phyloP scores from a whole-genome alignment of 2,797 vertebrate genomes.

The Argya squamiceps region DNA sequence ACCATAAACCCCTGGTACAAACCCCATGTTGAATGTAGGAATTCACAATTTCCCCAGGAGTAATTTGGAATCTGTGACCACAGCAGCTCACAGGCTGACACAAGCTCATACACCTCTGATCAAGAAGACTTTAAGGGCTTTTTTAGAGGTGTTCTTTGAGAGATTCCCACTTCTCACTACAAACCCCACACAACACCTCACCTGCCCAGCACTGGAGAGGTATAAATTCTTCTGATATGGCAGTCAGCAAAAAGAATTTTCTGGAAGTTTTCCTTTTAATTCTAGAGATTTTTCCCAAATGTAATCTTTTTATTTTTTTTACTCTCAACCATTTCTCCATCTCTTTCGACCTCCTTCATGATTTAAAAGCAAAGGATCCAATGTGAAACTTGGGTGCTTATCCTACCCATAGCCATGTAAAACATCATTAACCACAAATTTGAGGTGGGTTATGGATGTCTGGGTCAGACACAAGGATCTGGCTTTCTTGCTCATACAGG shows the following conservation, averaged over 20 bases:
- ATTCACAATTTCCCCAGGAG: neutral
- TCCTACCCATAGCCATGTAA: neutral
- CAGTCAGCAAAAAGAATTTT: neutral
- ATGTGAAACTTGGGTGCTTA: neutral
- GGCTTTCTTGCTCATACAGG: neutral
- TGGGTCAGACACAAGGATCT: neutral
- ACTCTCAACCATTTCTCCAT: accelerated
- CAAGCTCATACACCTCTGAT: neutral
- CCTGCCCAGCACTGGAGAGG: neutral
- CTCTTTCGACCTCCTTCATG: neutral
- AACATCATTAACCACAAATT: neutral
- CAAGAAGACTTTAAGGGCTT: neutral
- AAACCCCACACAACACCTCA: neutral
- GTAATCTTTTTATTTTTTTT: neutral
- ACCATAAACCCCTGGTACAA: neutral
- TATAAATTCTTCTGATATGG: neutral
- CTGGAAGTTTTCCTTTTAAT: neutral
- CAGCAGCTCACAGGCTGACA: neutral
- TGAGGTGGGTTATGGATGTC: neutral
- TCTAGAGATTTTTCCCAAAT: neutral
- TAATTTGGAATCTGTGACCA: neutral
- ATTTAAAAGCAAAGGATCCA: neutral
- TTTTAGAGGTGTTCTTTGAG: neutral
- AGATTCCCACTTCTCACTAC: neutral
- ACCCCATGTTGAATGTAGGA: accelerated